Evolutionary conservation across 2,888 invertebrate species (phyloP), one percentile per base, ranked within the genome.

Genomic region (Drosophila rubida): DNA sequence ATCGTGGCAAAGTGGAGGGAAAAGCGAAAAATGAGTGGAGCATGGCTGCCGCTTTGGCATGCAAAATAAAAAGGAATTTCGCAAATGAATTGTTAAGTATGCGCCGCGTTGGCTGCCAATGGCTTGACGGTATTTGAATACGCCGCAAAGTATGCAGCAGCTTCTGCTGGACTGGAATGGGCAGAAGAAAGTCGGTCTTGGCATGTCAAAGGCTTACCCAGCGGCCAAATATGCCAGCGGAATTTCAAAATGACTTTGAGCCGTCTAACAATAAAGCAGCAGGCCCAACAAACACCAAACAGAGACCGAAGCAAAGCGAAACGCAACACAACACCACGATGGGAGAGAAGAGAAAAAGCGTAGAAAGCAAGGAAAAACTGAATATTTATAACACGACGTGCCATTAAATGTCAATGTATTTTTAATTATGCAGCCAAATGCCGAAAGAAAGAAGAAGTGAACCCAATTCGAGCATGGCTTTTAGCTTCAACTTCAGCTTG

Each of bases 381-480:
- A 84, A 81, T 80, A 82, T 82, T 85, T 85, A 82, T 80, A 75
- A 75, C 75, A 82, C 66, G 75, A 75, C 57, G 69, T 61, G 69
- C 71, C 76, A 71, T 75, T 79, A 84, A 81, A 87, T 84, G 81
- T 85, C 87, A 87, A 87, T 87, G 84, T 78, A 81, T 75, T 81
- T 86, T 85, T 84, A 84, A 87, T 84, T 84, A 84, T 78, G 72
- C 78, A 72, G 70, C 68, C 74, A 80, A 80, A 74, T 66, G 57
- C 60, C 60, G 44, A 70, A 65, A 62, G 41, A 42, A 14, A 46
- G 67, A 65, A 60, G 41, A 32, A 32, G 22, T 14, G 53, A 64
- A 54, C 63, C 59, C 62, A 70, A 63, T 70, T 70, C 62, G 55
- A 55, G 50, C 57, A 13, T 69, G 69, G 74, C 74, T 73, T 69